phyloP scores from a whole-genome alignment of 2,797 vertebrate genomes.

The Bufotes viridis region DNA sequence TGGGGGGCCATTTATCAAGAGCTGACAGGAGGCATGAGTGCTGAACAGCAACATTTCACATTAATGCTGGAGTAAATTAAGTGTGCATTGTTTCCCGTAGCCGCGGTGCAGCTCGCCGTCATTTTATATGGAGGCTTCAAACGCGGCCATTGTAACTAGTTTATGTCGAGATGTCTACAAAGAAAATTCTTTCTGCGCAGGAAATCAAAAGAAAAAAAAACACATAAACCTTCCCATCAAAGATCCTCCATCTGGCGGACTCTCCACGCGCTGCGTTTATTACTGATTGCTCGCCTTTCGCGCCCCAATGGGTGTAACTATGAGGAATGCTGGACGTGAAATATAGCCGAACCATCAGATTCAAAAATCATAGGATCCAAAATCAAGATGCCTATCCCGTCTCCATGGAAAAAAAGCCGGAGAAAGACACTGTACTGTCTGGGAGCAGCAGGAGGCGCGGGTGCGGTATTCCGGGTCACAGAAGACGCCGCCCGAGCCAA shows the following conservation, averaged over 20 bases:
- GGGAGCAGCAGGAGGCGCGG: not conserved
- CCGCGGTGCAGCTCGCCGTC: constrained; percentile 2
- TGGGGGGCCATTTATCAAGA: constrained; percentile 62
- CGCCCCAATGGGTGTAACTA: not conserved
- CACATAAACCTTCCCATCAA: constrained; percentile 21
- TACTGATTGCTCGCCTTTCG: not conserved
- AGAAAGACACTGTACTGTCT: not conserved
- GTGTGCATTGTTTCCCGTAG: constrained; percentile 39
- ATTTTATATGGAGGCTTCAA: constrained; percentile 36
- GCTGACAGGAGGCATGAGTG: constrained; percentile 40
- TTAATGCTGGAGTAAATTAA: constrained; percentile 53
- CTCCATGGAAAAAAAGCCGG: no score
- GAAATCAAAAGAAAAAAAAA: constrained; percentile 13
- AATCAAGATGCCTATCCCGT: not conserved
- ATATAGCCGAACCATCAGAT: not conserved
- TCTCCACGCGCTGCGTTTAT: not conserved
- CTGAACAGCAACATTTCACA: constrained; percentile 52
- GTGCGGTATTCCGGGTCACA: not conserved
- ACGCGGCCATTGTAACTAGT: constrained; percentile 31
- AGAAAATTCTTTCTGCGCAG: constrained; percentile 35
- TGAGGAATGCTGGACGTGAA: not conserved
- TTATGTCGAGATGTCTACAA: constrained; percentile 35
- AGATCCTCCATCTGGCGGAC: constrained; percentile 9
- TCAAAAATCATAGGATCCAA: not conserved
- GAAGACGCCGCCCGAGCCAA: not conserved